phyloP scores from a whole-genome alignment of 2,113 vertebrate genomes.

The Pterocles orientalis region DNA sequence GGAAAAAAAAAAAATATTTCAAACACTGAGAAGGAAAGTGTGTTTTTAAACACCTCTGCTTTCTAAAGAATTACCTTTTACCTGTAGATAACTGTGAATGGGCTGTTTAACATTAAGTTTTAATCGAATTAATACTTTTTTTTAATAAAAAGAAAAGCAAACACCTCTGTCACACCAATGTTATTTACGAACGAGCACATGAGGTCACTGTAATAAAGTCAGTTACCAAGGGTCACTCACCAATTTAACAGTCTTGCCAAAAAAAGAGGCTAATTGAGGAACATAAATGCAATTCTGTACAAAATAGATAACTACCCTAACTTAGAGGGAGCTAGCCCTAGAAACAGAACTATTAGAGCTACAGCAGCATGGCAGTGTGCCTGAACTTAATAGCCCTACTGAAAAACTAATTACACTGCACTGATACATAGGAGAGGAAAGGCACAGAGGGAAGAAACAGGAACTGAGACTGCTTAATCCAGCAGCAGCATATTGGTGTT shows the following conservation, averaged over 20 bases:
- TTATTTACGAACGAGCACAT: neutral
- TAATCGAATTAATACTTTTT: neutral
- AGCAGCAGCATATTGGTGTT: neutral
- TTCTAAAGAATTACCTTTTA: neutral
- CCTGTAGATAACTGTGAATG: neutral
- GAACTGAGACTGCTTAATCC: neutral
- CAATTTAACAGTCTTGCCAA: neutral
- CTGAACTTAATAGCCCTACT: slow-evolving; percentile 24
- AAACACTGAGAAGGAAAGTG: neutral
- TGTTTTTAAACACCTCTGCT: neutral
- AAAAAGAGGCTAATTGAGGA: slow-evolving; percentile 1
- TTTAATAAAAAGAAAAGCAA: neutral
- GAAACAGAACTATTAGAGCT: slow-evolving; percentile 30
- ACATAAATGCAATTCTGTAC: neutral
- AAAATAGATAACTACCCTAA: neutral
- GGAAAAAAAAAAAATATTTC: neutral
- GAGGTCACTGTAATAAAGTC: neutral
- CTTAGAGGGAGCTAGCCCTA: slow-evolving; percentile 9
- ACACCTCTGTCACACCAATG: neutral
- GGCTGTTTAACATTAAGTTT: neutral
- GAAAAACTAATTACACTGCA: slow-evolving; percentile 43
- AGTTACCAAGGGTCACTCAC: neutral
- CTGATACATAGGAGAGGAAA: neutral
- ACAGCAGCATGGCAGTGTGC: slow-evolving; percentile 16
- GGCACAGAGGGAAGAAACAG: neutral